phyloP scores from a whole-genome alignment of 1,140 invertebrate genomes.

The Idris sp. region DNA sequence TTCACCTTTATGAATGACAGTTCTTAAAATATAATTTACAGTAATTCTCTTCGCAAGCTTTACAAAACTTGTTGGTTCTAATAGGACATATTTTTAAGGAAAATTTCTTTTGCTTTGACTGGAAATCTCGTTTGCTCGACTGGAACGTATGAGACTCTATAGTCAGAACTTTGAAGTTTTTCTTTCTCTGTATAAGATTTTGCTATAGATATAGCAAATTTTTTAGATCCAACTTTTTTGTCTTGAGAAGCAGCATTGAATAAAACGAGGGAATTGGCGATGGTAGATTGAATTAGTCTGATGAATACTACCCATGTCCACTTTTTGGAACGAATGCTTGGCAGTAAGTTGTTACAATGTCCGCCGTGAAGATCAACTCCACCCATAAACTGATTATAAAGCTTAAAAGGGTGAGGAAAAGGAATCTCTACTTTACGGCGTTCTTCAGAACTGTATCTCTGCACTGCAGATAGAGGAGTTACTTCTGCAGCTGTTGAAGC shows the following conservation, averaged over 20 bases:
- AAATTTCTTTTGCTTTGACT: too few relatives aligned
- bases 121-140: too few relatives aligned
- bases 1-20: too few relatives aligned
- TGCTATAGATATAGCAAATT: too few relatives aligned
- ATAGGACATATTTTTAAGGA: too few relatives aligned
- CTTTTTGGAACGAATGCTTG: not conserved
- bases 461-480: not conserved
- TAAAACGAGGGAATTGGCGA: not conserved
- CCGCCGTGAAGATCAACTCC: slow-evolving; percentile 12
- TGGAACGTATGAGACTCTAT: too few relatives aligned
- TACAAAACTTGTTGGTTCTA: too few relatives aligned
- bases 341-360: not conserved
- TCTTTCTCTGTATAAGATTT: too few relatives aligned
- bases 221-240: too few relatives aligned
- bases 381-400: slow-evolving; percentile 12
- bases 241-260: not conserved
- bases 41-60: too few relatives aligned
- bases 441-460: not conserved
- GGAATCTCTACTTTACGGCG: not conserved
- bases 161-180: too few relatives aligned
- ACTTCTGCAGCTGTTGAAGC: not conserved
- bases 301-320: not conserved
- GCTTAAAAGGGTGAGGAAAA: slow-evolving; percentile 19
- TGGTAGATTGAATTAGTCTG: not conserved
- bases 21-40: too few relatives aligned